These are phyloP conservation scores for Polypterus bichir DNA, from an alignment of 2,113 vertebrate species.

Conservation along the genomic window DNA sequence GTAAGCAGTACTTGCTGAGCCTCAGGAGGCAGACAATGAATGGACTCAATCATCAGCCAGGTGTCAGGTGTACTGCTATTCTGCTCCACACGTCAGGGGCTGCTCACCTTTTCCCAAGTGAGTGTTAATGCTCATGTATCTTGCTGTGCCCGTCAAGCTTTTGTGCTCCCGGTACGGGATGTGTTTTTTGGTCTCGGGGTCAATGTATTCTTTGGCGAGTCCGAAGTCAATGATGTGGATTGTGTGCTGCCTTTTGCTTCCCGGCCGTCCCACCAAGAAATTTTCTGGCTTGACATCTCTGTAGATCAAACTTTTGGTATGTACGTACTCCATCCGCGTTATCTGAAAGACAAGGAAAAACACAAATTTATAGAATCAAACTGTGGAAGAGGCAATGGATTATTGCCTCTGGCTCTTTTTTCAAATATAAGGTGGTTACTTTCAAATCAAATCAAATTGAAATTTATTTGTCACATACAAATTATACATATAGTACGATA, in stretches of 20 bases:
- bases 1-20: no score
- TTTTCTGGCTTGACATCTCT: slow-evolving; percentile 95
- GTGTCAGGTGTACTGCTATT: no score
- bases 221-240: slow-evolving; percentile 98
- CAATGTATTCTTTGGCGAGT: slow-evolving; percentile 97
- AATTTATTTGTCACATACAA: no score
- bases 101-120: slow-evolving; percentile 82
- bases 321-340: slow-evolving; percentile 92
- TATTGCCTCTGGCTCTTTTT: background rate
- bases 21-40: no score
- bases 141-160: slow-evolving; percentile 90
- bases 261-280: slow-evolving; percentile 89
- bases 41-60: no score
- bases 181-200: slow-evolving; percentile 98
- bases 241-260: slow-evolving; percentile 85
- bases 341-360: slow-evolving; percentile 47
- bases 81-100: background rate
- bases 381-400: no score
- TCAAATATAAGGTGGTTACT: no score
- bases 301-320: slow-evolving; percentile 95
- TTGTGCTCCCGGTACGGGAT: slow-evolving; percentile 98
- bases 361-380: no score
- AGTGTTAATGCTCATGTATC: slow-evolving; percentile 98
- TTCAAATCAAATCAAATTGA: background rate
- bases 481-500: no score